Conservation (phyloP, 1,140 invertebrate species). For the Achatina immaculata region DNA sequence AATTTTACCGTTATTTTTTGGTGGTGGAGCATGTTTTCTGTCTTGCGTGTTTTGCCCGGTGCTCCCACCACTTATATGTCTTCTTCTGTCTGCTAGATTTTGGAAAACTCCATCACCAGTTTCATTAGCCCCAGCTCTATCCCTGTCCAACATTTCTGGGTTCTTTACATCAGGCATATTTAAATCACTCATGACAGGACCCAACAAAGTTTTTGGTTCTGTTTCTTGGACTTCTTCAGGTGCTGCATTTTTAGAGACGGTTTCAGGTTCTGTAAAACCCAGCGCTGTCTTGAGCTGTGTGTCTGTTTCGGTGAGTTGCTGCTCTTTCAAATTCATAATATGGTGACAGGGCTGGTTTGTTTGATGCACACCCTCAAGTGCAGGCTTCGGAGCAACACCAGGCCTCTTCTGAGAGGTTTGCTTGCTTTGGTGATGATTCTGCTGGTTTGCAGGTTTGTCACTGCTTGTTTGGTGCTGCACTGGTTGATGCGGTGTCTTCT, state of each 20-base stretch:
- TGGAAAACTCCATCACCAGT: background rate
- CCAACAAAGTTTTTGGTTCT: background rate
- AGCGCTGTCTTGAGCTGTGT: background rate
- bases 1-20: background rate
- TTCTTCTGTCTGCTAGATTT: background rate
- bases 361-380: background rate
- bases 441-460: background rate
- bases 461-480: no score
- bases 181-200: no score
- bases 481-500: no score
- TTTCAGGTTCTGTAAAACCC: background rate
- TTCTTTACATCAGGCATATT: no score
- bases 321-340: conserved; percentile 38
- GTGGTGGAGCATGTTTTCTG: background rate
- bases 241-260: no score
- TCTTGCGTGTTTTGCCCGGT: background rate
- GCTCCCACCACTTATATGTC: background rate
- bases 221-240: background rate
- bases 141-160: no score
- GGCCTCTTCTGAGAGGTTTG: background rate
- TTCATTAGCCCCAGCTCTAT: background rate
- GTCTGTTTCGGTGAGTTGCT: conserved; percentile 12
- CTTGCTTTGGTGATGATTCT: background rate
- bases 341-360: background rate
- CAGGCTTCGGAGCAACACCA: background rate